Evolutionary conservation across 2,797 vertebrate species (phyloP), one percentile per base, ranked within the genome.

Genomic region (Oceanodroma leucorhoa): DNA sequence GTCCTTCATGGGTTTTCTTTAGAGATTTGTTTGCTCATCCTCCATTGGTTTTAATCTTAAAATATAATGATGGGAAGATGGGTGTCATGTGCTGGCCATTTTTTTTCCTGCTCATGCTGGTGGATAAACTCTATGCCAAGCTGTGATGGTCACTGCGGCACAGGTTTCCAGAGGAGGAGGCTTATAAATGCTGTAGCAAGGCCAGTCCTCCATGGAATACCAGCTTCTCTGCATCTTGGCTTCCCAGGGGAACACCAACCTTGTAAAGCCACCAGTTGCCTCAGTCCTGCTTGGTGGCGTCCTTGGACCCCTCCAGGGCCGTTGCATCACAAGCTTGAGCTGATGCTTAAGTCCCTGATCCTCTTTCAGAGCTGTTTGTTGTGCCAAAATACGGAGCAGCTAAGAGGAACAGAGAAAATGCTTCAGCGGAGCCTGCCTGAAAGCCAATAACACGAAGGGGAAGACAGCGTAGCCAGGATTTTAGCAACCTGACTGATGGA

Each of bases 281-380:
- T 46, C 45, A 53, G 54, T 61, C 58, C 27, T 48, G 10, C 45
- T 10, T 1, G 2, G 51, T 48, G 29, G 36, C 46, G 50, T 88
- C 78, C 34, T 62, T 70, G 66, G 11, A 2, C 22, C 18, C 8
- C 18, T 62, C 48, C 51, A 50, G 38, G 51, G 29, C 54, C 75
- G 21, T 73, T 94, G 78, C 77, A 78, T 88, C 80, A 91, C 73
- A 90, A 80, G 41, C 51, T 65, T 92, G 46, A 93, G 90, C 88
- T 80, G 78, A 69, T 87, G 50, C 53, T 40, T 70, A 83, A 94
- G 85, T 58, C 60, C 75, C 75, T 95, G 86, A 78, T 88, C 86
- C 73, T 94, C 88, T 95, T 94, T 84, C 60, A 75, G 88, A 85
- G 78, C 53, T 87, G 34, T 50, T 73, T 16, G 10, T 46, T 53